phyloP scores from a whole-genome alignment of 92 coral and sea anemone species.

The Ricordea florida region DNA sequence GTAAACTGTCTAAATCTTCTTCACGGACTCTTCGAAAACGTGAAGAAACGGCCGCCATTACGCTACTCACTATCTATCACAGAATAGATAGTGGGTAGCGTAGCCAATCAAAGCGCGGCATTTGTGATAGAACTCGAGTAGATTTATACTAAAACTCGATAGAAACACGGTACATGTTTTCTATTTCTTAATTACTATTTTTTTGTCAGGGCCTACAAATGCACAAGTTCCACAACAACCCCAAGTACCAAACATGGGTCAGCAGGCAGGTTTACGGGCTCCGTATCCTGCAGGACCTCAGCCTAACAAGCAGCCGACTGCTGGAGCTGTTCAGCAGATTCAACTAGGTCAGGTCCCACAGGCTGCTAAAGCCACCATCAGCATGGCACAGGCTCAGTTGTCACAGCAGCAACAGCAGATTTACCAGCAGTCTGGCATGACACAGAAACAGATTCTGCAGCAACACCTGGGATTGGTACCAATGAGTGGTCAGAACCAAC shows the following conservation, averaged over 20 bases:
- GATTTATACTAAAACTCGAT: too few species aligned
- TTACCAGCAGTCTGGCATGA: constrained; percentile 10
- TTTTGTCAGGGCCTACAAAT: constrained; percentile 6
- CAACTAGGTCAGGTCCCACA: constrained; percentile 13
- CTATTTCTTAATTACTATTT: not conserved
- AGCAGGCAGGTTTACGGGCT: constrained; percentile 14
- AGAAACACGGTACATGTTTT: too few species aligned
- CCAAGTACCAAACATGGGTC: constrained; percentile 2
- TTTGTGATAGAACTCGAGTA: too few species aligned
- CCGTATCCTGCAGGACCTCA: constrained; percentile 10
- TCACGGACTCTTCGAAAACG: too few species aligned
- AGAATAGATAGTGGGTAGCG: too few species aligned
- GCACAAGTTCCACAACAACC: constrained; percentile 40
- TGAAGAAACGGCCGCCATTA: too few species aligned
- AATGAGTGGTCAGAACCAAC: constrained; percentile 4
- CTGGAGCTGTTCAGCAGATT: constrained; percentile 5
- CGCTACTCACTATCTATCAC: too few species aligned
- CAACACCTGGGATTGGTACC: not conserved
- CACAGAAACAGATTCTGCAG: constrained; percentile 28
- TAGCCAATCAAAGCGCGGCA: too few species aligned
- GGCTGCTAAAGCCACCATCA: not conserved
- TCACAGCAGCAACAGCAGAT: not conserved
- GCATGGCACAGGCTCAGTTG: constrained; percentile 1
- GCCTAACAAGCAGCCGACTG: not conserved
- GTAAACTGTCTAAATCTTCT: too few species aligned